Conservation (phyloP, 2,797 vertebrate species). For the Gymnodraco acuticeps region DNA sequence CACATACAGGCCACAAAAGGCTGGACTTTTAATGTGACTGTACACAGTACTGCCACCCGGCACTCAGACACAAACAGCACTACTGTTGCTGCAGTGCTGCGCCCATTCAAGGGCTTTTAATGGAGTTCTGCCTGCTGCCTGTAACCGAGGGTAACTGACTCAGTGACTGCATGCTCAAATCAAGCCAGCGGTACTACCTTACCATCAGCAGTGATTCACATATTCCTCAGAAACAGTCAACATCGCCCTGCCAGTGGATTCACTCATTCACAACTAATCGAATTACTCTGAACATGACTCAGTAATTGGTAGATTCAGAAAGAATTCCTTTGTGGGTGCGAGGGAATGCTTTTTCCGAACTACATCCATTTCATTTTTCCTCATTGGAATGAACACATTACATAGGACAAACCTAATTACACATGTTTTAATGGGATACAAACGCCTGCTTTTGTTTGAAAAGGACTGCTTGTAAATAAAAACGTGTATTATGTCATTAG, state of each 20-base stretch:
- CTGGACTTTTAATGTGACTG: conserved; percentile 58
- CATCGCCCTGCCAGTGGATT: conserved; percentile 41
- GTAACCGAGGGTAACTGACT: conserved; percentile 62
- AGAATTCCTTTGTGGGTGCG: conserved; percentile 23
- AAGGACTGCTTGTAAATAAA: neutral
- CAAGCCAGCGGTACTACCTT: conserved; percentile 36
- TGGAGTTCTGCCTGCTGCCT: conserved; percentile 61
- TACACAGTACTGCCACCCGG: conserved; percentile 4
- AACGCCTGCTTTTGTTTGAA: neutral
- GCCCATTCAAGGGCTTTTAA: conserved; percentile 65
- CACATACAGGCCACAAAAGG: conserved; percentile 9
- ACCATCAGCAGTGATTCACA: conserved; percentile 55
- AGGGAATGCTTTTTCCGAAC: conserved; percentile 19
- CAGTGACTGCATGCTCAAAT: conserved; percentile 50
- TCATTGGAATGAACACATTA: conserved; percentile 32
- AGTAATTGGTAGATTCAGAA: conserved; percentile 47
- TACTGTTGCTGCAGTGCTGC: conserved; percentile 32
- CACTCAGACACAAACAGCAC: conserved; percentile 21
- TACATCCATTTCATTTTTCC: conserved; percentile 43
- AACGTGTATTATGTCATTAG: neutral
- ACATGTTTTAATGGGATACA: conserved; percentile 26
- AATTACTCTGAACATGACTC: conserved; percentile 54
- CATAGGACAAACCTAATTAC: conserved; percentile 30
- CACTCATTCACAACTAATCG: conserved; percentile 43
- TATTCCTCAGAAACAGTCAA: conserved; percentile 16